Percentiles rank a stretch among this genome's conserved stretches.
Conservation (phyloP, 2,888 invertebrate species). For the Melipona beecheii region DNA sequence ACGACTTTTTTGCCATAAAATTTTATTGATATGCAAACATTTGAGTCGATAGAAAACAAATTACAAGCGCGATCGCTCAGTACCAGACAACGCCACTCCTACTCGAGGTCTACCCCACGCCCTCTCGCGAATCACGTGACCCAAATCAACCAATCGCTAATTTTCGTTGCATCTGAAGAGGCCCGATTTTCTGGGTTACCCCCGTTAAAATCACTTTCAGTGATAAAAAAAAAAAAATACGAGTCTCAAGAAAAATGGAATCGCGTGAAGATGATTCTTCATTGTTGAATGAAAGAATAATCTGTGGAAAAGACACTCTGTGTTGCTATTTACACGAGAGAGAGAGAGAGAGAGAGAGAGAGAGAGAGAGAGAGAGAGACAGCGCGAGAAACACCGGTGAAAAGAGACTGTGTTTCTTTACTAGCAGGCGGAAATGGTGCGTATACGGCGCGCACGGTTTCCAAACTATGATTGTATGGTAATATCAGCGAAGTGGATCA, state of each 20-base stretch:
- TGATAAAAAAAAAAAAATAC: not conserved
- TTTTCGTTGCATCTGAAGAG: too few species aligned
- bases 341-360: too few species aligned
- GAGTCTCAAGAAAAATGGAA: not conserved
- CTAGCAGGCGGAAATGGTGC: not conserved
- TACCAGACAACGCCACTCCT: too few species aligned
- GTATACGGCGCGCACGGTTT: not conserved
- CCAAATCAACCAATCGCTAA: too few species aligned
- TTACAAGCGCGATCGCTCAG: too few species aligned
- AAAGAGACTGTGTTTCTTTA: not conserved
- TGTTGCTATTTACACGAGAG: not conserved
- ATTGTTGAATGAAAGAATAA: not conserved
- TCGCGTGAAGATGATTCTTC: not conserved
- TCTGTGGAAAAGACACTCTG: not conserved
- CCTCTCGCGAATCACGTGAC: too few species aligned
- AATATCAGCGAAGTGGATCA: conserved; percentile 28
- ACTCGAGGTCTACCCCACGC: too few species aligned
- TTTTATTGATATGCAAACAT: too few species aligned
- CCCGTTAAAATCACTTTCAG: too few species aligned
- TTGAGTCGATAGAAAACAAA: too few species aligned
- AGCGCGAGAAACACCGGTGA: not conserved
- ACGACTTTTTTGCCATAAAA: too few species aligned
- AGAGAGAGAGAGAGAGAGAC: not conserved
- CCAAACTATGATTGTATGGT: conserved; percentile 42
- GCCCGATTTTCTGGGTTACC: too few species aligned